phyloP scores from a whole-genome alignment of 2,888 invertebrate genomes.

The Ommatoiulus sabulosus region DNA sequence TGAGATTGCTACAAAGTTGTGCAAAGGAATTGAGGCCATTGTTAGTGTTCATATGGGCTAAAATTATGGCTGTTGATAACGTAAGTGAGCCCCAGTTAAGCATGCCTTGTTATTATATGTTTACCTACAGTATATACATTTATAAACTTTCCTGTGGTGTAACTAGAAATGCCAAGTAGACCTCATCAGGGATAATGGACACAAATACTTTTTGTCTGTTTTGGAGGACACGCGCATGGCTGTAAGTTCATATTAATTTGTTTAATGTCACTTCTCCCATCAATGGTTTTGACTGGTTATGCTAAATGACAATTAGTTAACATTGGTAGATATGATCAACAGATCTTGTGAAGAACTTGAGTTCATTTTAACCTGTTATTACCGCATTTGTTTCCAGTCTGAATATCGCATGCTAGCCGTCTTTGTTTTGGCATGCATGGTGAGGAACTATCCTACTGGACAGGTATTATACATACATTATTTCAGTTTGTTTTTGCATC shows the following conservation, averaged over 20 bases:
- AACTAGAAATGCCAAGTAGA: constrained; percentile 90
- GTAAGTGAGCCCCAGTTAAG: constrained; percentile 71
- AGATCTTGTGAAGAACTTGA: background rate
- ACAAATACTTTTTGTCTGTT: constrained; percentile 93
- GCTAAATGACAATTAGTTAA: too few relatives aligned
- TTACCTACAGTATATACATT: too few relatives aligned
- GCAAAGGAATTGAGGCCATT: constrained; percentile 91
- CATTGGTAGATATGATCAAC: too few relatives aligned
- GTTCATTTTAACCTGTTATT: background rate
- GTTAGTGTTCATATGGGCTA: constrained; percentile 98
- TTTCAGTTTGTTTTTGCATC: background rate
- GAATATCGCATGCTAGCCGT: constrained; percentile 93
- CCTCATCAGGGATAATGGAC: constrained; percentile 91
- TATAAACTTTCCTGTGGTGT: constrained; percentile 49
- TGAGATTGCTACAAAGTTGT: constrained; percentile 94
- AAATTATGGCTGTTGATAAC: constrained; percentile 95
- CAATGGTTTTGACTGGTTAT: too few relatives aligned
- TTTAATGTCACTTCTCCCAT: background rate
- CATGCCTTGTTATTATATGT: too few relatives aligned
- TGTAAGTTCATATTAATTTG: constrained; percentile 72
- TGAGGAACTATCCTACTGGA: constrained; percentile 87
- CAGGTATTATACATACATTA: constrained; percentile 72
- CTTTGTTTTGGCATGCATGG: constrained; percentile 93
- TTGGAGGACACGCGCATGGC: constrained; percentile 87
- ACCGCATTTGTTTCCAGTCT: constrained; percentile 64